Percentiles rank a stretch among this genome's conserved stretches.
phyloP scores from a whole-genome alignment of 2,888 invertebrate species.

The Exocentrus adspersus region DNA sequence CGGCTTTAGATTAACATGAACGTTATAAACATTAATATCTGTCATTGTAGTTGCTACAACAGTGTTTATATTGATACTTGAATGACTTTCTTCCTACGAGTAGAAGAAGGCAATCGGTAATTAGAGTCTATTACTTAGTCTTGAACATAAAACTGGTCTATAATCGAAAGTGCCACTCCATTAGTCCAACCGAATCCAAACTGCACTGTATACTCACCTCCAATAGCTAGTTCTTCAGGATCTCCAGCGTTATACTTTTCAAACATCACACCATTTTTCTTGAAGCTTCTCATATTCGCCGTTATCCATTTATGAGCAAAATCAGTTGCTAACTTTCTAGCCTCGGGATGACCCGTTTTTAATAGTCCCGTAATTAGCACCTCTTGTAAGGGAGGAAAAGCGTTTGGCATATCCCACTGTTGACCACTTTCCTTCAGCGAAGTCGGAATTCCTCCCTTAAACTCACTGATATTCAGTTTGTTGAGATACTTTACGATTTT shows the following conservation, averaged over 20 bases:
- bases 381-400: slow-evolving; percentile 85
- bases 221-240: background rate
- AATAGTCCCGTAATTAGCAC: slow-evolving; percentile 66
- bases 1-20: no score
- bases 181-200: slow-evolving; percentile 13
- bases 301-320: background rate
- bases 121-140: no score
- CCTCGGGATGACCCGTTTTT: background rate
- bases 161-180: background rate
- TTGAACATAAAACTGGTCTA: background rate
- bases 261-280: background rate
- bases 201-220: background rate
- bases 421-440: slow-evolving; percentile 67
- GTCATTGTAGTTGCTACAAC: no score
- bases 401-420: slow-evolving; percentile 86
- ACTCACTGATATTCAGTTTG: background rate
- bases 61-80: no score
- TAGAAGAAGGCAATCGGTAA: no score
- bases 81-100: no score
- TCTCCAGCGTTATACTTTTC: slow-evolving; percentile 42
- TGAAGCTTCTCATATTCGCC: background rate
- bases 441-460: background rate
- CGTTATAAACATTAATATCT: no score
- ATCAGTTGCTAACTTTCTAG: background rate
- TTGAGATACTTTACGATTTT: background rate